phyloP scores from a whole-genome alignment of 2,113 vertebrate genomes.

The Leptobrachium ailaonicum region DNA sequence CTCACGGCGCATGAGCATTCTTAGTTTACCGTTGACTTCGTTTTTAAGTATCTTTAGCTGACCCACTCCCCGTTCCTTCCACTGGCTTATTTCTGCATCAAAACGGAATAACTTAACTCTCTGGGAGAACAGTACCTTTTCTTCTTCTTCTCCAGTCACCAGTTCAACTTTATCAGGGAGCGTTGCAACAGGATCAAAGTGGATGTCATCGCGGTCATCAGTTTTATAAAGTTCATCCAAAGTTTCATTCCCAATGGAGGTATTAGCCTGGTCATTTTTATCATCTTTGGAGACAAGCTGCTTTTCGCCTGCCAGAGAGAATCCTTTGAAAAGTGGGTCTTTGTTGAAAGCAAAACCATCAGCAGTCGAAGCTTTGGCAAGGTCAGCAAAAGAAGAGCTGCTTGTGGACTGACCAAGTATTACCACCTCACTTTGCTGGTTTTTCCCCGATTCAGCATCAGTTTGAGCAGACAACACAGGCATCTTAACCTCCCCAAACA shows the following conservation, averaged over 20 bases:
- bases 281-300: constrained; percentile 74
- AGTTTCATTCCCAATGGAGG: constrained; percentile 71
- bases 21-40: constrained; percentile 81
- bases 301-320: constrained; percentile 81
- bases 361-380: constrained; percentile 73
- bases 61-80: constrained; percentile 96
- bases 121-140: constrained; percentile 87
- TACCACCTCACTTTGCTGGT: constrained; percentile 60
- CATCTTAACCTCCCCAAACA: constrained; percentile 76
- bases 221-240: constrained; percentile 92
- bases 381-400: constrained; percentile 84
- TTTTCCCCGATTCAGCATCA: background rate
- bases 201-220: constrained; percentile 91
- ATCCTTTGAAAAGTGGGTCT: constrained; percentile 86
- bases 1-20: constrained; percentile 94
- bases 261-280: constrained; percentile 63
- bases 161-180: constrained; percentile 95
- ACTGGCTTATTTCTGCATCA: constrained; percentile 84
- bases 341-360: constrained; percentile 84
- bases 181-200: constrained; percentile 94
- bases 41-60: constrained; percentile 93
- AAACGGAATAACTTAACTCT: constrained; percentile 94
- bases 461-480: constrained; percentile 51
- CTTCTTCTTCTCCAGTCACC: constrained; percentile 95
- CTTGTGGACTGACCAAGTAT: constrained; percentile 73